These are phyloP conservation scores for Tetrapedia diversipes DNA, from an alignment of 2,888 invertebrate species.

Conservation along the genomic window DNA sequence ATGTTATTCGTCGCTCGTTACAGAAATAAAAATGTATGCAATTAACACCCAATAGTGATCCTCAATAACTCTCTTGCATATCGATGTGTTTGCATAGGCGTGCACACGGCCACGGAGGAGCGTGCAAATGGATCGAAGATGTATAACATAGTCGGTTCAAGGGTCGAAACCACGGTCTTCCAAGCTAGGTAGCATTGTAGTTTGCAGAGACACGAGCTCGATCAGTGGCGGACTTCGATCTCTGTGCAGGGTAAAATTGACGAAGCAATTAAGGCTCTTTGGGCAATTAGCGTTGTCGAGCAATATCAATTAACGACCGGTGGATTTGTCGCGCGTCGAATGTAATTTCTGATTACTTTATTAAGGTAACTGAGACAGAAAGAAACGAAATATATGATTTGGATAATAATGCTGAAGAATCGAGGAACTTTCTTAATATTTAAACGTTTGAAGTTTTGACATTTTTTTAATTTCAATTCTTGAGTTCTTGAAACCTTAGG, in stretches of 20 bases:
- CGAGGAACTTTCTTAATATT: too few species aligned
- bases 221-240: not conserved
- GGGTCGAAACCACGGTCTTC: slow-evolving; percentile 28
- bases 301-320: not conserved
- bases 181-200: slow-evolving; percentile 27
- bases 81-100: slow-evolving; percentile 19
- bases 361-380: not conserved
- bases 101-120: not conserved
- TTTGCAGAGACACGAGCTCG: slow-evolving; percentile 2
- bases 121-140: slow-evolving; percentile 21
- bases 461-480: too few species aligned
- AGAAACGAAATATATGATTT: not conserved
- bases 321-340: not conserved
- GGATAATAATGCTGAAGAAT: too few species aligned
- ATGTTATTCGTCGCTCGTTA: too few species aligned
- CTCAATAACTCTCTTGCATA: slow-evolving; percentile 15
- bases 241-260: slow-evolving; percentile 18
- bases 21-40: too few species aligned
- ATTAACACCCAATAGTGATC: too few species aligned
- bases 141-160: slow-evolving; percentile 10
- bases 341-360: not conserved
- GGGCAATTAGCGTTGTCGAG: slow-evolving; percentile 6
- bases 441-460: too few species aligned
- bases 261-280: slow-evolving; percentile 17
- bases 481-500: too few species aligned